These are phyloP conservation scores for Aphelenchoides fujianensis DNA, from an alignment of 1,140 invertebrate species.

Conservation along the genomic window DNA sequence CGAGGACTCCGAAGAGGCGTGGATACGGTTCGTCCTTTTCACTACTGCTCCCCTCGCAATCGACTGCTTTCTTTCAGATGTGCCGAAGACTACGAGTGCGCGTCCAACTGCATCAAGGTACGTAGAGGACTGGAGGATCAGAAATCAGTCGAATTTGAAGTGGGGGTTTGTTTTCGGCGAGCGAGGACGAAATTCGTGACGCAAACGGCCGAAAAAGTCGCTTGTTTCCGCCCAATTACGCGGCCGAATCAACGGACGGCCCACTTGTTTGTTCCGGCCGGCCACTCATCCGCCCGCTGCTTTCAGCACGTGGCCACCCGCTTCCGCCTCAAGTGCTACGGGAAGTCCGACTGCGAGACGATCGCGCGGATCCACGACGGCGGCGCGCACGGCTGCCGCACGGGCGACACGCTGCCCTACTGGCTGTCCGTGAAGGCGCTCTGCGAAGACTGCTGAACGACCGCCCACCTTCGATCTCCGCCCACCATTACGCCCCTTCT, in stretches of 20 bases:
- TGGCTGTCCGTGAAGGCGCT: conserved; percentile 57
- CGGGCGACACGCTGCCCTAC: conserved; percentile 56
- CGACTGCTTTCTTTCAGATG: too few species aligned
- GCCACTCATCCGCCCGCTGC: too few species aligned
- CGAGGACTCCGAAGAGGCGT: conserved; percentile 54
- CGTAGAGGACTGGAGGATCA: too few species aligned
- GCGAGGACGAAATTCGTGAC: too few species aligned
- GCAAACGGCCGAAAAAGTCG: too few species aligned
- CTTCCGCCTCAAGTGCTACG: conserved; percentile 61
- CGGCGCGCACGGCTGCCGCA: conserved; percentile 63
- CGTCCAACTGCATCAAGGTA: conserved; percentile 58
- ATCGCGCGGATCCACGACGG: conserved; percentile 64
- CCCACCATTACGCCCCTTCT: neutral
- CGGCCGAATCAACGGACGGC: too few species aligned
- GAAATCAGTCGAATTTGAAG: too few species aligned
- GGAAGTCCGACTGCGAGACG: conserved; percentile 61
- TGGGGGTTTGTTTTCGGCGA: conserved; percentile 2
- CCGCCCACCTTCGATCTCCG: neutral
- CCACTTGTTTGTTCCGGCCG: too few species aligned
- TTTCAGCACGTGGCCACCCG: conserved; percentile 54
- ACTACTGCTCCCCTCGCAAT: too few species aligned
- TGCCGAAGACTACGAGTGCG: conserved; percentile 60
- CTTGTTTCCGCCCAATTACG: too few species aligned
- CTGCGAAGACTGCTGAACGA: conserved; percentile 39
- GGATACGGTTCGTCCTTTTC: too few species aligned